Base-by-base conservation (phyloP, 1,140 invertebrate species). In the Ptiloglossa arizonensis region DNA sequence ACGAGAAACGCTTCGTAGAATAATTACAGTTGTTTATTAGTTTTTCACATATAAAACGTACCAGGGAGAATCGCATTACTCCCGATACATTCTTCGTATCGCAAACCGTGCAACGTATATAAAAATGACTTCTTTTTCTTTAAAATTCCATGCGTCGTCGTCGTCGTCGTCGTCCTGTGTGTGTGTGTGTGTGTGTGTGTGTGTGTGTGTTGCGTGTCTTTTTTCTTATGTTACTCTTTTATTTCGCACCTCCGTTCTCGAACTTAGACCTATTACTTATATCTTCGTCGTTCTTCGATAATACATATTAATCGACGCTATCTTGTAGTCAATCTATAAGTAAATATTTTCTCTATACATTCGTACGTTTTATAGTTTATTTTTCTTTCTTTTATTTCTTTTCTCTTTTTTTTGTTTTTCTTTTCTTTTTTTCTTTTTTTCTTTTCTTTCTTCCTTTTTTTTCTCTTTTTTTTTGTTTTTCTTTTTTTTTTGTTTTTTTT, bases 291-390 rank as follows among this genome's bases (percentile, higher is more conserved):
- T 66, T 64, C 38, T 27, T 75, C 68, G 73, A 69, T 22, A 57
- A 82, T 85, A 79, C 48, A 32, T 80, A 69, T 76, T 64, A 62
- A 41, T 79, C 54, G 57, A 85, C 60, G 19, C 46, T 79, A 73
- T 79, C 27, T 35, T 74, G 19, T 75, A 74, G 35, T 66, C 27
- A 29, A 22, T 67, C 78, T 85, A 84, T 81, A 81, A 62, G 79
- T 83, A 85, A 75, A 84, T 84, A 64, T 84, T 80, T 85, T 81
- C 68, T 84, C 78, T 84, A 82, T 84, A 86, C 74, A 86, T 29
- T 76, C 63, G 46, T 85, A 73, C 69, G 46, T 52, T 52, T 78
- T 74, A 69, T 73, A 73, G 54, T 15, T 81, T 32, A 46, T 17
- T 57, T 79, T 75, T 13, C 22, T 22, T 5, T 38, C 11, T 15